Evolutionary conservation across 2,888 invertebrate genomes (phyloP).

Genomic region (Nematopogon swammerdamellus): DNA sequence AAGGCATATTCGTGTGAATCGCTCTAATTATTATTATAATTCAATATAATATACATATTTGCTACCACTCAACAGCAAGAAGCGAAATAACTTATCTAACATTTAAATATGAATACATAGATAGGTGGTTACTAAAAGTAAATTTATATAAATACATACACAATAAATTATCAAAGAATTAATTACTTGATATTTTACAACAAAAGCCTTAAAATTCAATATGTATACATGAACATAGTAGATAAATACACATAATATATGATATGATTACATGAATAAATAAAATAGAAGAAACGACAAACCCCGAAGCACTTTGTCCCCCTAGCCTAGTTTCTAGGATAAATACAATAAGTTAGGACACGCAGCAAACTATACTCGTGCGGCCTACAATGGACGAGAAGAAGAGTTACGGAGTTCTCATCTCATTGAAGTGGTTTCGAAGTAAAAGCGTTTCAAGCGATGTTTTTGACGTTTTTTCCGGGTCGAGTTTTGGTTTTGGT

Average conservation of each 20-base stretch:
- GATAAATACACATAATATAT: too few relatives aligned
- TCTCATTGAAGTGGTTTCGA: neutral
- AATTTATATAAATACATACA: conserved; percentile 1
- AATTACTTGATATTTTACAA: neutral
- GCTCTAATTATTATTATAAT: conserved; percentile 30
- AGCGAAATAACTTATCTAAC: conserved; percentile 26
- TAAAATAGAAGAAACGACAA: conserved; percentile 1
- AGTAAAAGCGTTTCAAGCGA: neutral
- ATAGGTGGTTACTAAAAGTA: conserved; percentile 5
- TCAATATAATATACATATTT: neutral
- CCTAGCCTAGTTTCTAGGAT: neutral
- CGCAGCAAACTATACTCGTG: neutral
- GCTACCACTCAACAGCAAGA: conserved; percentile 47
- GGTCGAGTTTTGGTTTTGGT: conserved; percentile 21
- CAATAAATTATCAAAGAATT: neutral
- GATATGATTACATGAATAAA: neutral
- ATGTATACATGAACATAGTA: conserved; percentile 1
- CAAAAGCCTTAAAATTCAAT: neutral
- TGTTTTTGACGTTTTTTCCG: neutral
- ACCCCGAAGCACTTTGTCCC: conserved; percentile 13
- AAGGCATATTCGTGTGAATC: conserved; percentile 53
- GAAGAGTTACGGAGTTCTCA: neutral
- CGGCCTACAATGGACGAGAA: neutral
- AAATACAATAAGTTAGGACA: neutral
- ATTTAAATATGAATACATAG: neutral